Evolutionary conservation across 2,797 vertebrate genomes (phyloP), one percentile per base, ranked within the genome.

Genomic region (Aulostomus chinensis): DNA sequence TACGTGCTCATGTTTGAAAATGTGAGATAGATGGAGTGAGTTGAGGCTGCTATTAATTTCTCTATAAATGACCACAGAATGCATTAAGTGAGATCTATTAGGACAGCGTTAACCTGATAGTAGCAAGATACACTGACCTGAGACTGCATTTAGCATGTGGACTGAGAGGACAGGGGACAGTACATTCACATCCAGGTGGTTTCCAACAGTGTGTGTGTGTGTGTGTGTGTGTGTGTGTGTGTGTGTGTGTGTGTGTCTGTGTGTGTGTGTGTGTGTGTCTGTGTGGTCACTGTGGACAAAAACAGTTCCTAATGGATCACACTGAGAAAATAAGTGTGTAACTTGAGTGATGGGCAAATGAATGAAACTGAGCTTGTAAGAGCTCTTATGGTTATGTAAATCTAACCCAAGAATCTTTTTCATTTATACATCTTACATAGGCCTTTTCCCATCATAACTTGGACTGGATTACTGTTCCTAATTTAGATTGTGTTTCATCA

Each of bases 401-500:
- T 83, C 86, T 78, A 83, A 88, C 85, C 80, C 65, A 7, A 55
- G 71, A 80, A 32, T 83, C 69, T 70, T 82, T 76, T 79, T 76
- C 64, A 83, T 89, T 84, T 77, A 79, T 80, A 65, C 69, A 49
- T 52, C 47, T 80, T 75, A 78, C 72, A 74, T 68, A 65, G 73
- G 75, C 75, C 75, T 71, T 70, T 89, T 89, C 81, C 84, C 76
- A 82, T 87, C 85, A 87, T 28, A 58, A 69, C 67, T 16, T 68
- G 79, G 83, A 80, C 76, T 74, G 61, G 74, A 87, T 86, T 84
- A 86, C 84, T 79, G 81, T 85, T 79, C 70, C 83, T 69, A 85
- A 85, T 86, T 89, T 83, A 84, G 78, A 84, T 84, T 78, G 70
- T 74, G 68, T 89, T 89, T 86, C 78, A 80, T 79, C 76, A 81